Evolutionary conservation across 2,113 vertebrate species (phyloP), one percentile per base, ranked within the genome.

Genomic region (Panthera leo): DNA sequence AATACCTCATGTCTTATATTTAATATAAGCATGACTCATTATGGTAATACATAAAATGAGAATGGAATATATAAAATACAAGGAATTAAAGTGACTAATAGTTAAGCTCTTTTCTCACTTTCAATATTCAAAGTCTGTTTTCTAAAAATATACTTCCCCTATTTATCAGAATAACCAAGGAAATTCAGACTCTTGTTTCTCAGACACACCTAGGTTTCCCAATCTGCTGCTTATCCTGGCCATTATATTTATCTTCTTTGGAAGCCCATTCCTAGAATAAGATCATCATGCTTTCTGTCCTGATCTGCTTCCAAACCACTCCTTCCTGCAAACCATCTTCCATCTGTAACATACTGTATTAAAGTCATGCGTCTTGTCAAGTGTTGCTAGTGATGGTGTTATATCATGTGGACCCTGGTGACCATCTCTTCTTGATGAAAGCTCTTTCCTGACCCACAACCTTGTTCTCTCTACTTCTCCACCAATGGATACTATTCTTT

Each of bases 91-190:
- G 53, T 91, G 9, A 78, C 48, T 79, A 85, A 70, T 25, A 78
- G 61, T 80, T 39, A 85, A 27, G 5, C 10, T 84, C 21, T 55
- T 91, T 88, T 70, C 84, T 13, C 3, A 86, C 34, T 89, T 82
- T 71, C 9, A 61, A 68, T 90, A 80, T 80, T 80, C 15, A 68
- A 95, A 90, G 16, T 80, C 92, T 89, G 14, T 95, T 96, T 97
- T 89, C 36, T 73, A 96, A 91, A 85, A 97, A 67, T 53, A 34
- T 31, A 76, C n/a, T 93, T 96, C 94, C 5, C 23, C 67, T 85
- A 27, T 84, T 76, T 84, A 92, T 84, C 61, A 97, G 90, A 87
- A 95, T 85, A 89, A 89, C 9, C 34, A 70, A 91, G 67, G 68
- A 86, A 63, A 90, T 39, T 14, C 31, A 42, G 51, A 65, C 8